Percentiles rank a stretch among this genome's conserved stretches.
These are phyloP conservation scores for Phalacrocorax carbo DNA, from an alignment of 2,113 vertebrate species.

Conservation along the genomic window DNA sequence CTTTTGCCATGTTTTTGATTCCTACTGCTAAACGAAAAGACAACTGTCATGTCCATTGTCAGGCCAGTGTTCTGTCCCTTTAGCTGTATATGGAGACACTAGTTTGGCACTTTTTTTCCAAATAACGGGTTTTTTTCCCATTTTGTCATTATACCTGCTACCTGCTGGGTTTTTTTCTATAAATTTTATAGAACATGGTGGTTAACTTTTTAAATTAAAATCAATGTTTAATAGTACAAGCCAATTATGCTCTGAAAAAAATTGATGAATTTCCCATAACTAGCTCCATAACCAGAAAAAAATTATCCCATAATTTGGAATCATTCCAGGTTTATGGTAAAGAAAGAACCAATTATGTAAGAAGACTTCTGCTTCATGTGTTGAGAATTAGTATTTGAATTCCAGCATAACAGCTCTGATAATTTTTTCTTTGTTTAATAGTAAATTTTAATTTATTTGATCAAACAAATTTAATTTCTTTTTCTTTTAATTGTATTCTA, in stretches of 20 bases:
- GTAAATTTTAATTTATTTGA: background rate
- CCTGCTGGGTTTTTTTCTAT: background rate
- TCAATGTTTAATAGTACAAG: background rate
- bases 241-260: background rate
- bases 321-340: background rate
- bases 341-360: background rate
- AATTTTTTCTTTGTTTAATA: background rate
- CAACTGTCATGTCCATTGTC: background rate
- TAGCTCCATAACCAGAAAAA: background rate
- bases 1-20: background rate
- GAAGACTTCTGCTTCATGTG: background rate
- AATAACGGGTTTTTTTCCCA: background rate
- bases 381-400: background rate
- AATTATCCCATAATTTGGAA: background rate
- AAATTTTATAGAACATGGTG: background rate
- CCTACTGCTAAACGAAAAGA: background rate
- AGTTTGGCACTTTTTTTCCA: background rate
- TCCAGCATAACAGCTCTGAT: background rate
- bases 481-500: background rate
- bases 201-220: background rate
- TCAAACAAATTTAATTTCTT: background rate
- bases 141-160: background rate
- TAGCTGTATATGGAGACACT: background rate
- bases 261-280: rapidly evolving
- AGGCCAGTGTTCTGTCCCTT: background rate